Base-by-base conservation (phyloP, 2,797 vertebrate species). In the Tapera naevia region DNA sequence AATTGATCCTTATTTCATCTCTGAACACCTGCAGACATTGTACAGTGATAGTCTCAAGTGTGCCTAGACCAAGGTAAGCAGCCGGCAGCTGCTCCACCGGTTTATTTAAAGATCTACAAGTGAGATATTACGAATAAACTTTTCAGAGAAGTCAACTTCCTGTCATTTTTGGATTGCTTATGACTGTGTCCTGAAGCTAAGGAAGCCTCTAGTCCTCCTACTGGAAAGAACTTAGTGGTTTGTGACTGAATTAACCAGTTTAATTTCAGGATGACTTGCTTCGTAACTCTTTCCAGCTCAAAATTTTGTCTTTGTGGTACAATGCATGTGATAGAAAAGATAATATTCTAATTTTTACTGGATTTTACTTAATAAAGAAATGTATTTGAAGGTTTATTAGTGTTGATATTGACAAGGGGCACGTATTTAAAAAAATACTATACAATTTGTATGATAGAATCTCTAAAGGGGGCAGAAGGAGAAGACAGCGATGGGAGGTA, bases 91-190 rank as follows among this genome's bases (percentile, higher is more conserved):
- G 45, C 48, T 80, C 17, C 25, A 33, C 27, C 11, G 28, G 7
- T 5, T 0, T 17, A 50, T 28, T 21, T 50, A 22, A 41, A 39
- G 64, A 32, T 46, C 30, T 39, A 9, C 50, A 72, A 64, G 30
- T 65, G 6, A 72, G 46, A 32, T 37, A 24, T 2, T 75, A n/a
- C 3, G 25, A 70, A 35, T 32, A 28, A 54, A 35, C 6, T 73
- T 80, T 28, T n/a, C 27, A 33, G 50, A 72, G 3, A 81, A 88
- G 58, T 71, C 35, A 50, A 27, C 12, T 87, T 65, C 8, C 5
- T 4, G 0, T 39, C 5, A 4, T 9, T 8, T 13, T 33, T 73
- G 48, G 1, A 13, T 10, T 78, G 57, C 4, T 5, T 1, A 0
- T 46, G 41, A 22, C 45, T 27, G 17, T 73, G 43, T 21, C 32